A percentile compares a stretch with the other conserved stretches of the same genome.
Evolutionary conservation across 2,888 invertebrate genomes (phyloP).

Genomic region (Opisthograptis luteolata): DNA sequence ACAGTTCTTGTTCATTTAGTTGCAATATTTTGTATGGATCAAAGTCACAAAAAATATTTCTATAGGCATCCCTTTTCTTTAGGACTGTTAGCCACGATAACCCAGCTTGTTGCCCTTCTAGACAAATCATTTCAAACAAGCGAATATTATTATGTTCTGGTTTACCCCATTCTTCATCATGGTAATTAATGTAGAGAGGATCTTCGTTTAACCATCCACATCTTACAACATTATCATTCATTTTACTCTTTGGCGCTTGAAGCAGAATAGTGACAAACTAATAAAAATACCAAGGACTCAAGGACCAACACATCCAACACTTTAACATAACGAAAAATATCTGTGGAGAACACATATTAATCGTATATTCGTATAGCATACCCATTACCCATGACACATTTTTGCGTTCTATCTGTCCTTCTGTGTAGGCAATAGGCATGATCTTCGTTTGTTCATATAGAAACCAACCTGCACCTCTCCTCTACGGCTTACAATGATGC

Average conservation of each 20-base stretch:
- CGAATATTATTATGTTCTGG: slow-evolving; percentile 55
- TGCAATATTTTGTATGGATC: slow-evolving; percentile 56
- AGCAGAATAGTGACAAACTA: no score
- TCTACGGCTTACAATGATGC: no score
- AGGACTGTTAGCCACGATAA: slow-evolving; percentile 73
- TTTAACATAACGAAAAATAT: no score
- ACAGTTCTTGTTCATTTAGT: slow-evolving; percentile 43
- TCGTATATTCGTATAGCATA: no score
- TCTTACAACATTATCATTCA: slow-evolving; percentile 32
- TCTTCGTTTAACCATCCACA: slow-evolving; percentile 69
- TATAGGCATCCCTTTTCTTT: slow-evolving; percentile 68
- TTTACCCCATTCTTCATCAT: slow-evolving; percentile 75
- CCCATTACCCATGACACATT: no score
- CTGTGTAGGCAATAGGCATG: no score
- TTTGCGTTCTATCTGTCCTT: no score
- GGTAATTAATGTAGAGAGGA: slow-evolving; percentile 66
- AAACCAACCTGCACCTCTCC: no score
- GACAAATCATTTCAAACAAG: slow-evolving; percentile 74
- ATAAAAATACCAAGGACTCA: no score
- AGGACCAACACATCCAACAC: no score
- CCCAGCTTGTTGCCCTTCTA: slow-evolving; percentile 78
- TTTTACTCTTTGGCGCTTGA: background rate
- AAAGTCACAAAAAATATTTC: slow-evolving; percentile 59
- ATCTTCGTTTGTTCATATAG: no score
- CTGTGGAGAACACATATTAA: no score